Base-by-base conservation (phyloP, 1,140 invertebrate species). In the Coenobita brevimanus region DNA sequence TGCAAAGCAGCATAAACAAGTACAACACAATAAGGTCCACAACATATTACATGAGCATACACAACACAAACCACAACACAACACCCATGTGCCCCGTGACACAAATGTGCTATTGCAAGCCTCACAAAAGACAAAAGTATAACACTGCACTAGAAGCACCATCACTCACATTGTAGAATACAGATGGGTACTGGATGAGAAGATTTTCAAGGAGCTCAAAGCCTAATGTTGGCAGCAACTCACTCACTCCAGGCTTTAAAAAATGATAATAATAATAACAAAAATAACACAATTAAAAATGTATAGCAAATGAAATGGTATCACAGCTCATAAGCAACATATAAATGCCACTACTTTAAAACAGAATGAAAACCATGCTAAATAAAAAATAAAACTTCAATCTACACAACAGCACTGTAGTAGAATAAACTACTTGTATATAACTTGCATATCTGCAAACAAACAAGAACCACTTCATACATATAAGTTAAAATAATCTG, bases 161-260 rank as follows among this genome's bases (percentile, higher is more conserved):
- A 15, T 36, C 43, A 85, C 82, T 85, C 73, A 85, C 97, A 94
- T 97, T 96, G 91, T 96, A 97, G 93, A 99, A 99, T 43, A 99
- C 96, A 57, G 95, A 94, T 50, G 97, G 96, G 93, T 97, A 99
- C 91, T 97, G 95, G 64, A 96, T 97, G 24, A 99, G 93, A 69
- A 99, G 96, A 0, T 97, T 97, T 93, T 99, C 98, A 75, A 99
- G 92, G 33, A 99, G 93, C 93, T 99, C 98, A 82, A 99, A 93
- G 13, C 98, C 98, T 93, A 99, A 98, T 2, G 98, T 98, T 90
- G 98, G 94, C 3, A 97, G 98, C 95, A 99, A 98, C 93, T 99
- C 98, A 15, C 97, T 97, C 93, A 99, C 97, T 6, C 97, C 98
- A 30, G 96, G 94, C 57, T 99, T 83, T 83, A 64, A 69, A 64